Base-by-base conservation (phyloP, 2,797 vertebrate species). In the Choloepus didactylus region DNA sequence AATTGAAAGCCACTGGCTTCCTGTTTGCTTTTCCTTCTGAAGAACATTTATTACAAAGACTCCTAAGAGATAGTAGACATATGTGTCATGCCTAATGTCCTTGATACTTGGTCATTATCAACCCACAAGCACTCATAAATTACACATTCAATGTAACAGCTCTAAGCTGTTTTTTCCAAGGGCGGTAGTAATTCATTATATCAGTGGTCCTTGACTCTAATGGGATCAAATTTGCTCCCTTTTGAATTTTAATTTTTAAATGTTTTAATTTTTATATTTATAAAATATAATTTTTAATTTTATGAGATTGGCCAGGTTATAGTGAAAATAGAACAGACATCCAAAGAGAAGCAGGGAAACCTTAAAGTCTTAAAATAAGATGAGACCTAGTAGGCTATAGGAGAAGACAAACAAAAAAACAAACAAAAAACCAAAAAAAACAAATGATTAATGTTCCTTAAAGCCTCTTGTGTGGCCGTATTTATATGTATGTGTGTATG, bases 1-100 rank as follows among this genome's bases (percentile, higher is more conserved):
- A 66, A 84, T 72, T 29, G 23, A 96, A 95, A 95, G 64, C 66
- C 56, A 86, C 67, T 44, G 16, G 49, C 38, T 97, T 97, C 92
- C 95, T 97, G 93, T 87, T 94, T 89, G 70, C 67, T 46, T 77
- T 87, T 56, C 38, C 64, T 82, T 59, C 66, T 69, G 46, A 87
- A 93, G 60, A 89, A 14, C 62, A 38, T 21, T 79, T 72, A 77
- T 86, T 60, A 44, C 31, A 38, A 12, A 69, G 67, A 72, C 64
- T 56, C 25, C 35, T 31, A 66, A 54, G 35, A 14, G 18, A 64
- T 5, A 56, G 51, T 25, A 81, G 60, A 56, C 77, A 44, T 21
- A n/a, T 46, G 54, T 81, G 76, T 92, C 67, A 51, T 64, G 56
- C 31, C 76, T 84, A 35, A 46, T 41, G 76, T 91, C 89, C 76